Percentiles rank a stretch among this genome's conserved stretches.
phyloP scores from a whole-genome alignment of 1,140 invertebrate genomes.

The Tenebrio molitor region DNA sequence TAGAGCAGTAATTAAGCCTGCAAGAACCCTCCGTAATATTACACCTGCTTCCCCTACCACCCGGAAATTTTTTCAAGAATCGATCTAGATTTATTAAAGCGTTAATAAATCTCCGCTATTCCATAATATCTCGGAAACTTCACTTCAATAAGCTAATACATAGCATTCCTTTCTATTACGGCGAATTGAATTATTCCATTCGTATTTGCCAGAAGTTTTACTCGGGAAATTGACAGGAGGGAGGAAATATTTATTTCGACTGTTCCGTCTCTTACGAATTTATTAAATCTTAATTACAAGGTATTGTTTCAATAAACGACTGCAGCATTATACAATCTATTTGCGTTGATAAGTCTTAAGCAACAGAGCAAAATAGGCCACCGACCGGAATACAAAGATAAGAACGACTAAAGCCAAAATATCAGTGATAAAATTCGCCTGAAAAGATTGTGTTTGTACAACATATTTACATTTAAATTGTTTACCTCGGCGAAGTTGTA shows the following conservation, averaged over 20 bases:
- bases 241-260: no score
- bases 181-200: no score
- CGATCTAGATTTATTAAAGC: constrained; percentile 36
- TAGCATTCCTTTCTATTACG: constrained; percentile 5
- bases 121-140: constrained; percentile 6
- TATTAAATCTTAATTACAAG: no score
- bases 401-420: no score
- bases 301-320: no score
- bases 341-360: constrained; percentile 68
- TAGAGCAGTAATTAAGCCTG: constrained; percentile 2
- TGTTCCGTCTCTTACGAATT: neutral
- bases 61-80: constrained; percentile 2
- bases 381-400: constrained; percentile 81
- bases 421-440: no score
- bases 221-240: no score
- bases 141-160: constrained; percentile 1
- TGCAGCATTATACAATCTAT: neutral
- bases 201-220: no score
- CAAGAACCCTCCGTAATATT: constrained; percentile 23
- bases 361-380: constrained; percentile 83
- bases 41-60: constrained; percentile 4
- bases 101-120: constrained; percentile 25
- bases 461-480: no score
- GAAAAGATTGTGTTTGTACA: no score
- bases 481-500: constrained; percentile 83